Conservation (phyloP, 1,140 invertebrate species). For the Plectrocnemia conspersa region DNA sequence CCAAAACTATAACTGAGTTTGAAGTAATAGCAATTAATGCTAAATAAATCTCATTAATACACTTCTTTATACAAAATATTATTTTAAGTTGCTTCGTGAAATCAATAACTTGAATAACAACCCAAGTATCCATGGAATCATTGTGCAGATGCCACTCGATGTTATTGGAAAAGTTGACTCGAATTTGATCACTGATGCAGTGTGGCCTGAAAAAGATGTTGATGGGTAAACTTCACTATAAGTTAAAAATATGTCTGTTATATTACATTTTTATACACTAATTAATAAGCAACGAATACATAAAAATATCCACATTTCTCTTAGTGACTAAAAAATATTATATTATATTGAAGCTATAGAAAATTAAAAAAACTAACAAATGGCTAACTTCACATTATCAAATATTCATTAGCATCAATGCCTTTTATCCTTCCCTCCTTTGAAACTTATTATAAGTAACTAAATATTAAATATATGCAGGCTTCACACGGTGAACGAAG, state of each 20-base stretch:
- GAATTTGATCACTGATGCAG: slow-evolving; percentile 80
- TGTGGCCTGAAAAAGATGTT: slow-evolving; percentile 86
- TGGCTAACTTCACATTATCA: too few relatives aligned
- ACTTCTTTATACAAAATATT: not conserved
- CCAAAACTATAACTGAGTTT: slow-evolving; percentile 74
- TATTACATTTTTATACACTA: too few relatives aligned
- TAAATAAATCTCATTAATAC: slow-evolving; percentile 1
- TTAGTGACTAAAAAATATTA: too few relatives aligned
- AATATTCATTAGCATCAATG: too few relatives aligned
- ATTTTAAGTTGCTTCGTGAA: slow-evolving; percentile 57
- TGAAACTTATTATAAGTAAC: too few relatives aligned
- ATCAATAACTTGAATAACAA: slow-evolving; percentile 79
- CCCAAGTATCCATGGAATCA: slow-evolving; percentile 86
- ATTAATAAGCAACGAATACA: too few relatives aligned
- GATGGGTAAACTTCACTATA: slow-evolving; percentile 67
- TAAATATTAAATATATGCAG: slow-evolving; percentile 55
- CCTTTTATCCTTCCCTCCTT: too few relatives aligned
- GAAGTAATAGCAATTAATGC: slow-evolving; percentile 58
- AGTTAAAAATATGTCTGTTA: too few relatives aligned
- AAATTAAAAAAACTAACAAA: slow-evolving; percentile 6
- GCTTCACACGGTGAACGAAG: slow-evolving; percentile 86
- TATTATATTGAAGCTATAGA: too few relatives aligned
- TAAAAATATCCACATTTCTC: too few relatives aligned
- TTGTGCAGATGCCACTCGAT: slow-evolving; percentile 96
- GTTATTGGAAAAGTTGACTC: slow-evolving; percentile 76